Evolutionary conservation across 2,888 invertebrate species (phyloP).

Genomic region (Spilarctia lutea): DNA sequence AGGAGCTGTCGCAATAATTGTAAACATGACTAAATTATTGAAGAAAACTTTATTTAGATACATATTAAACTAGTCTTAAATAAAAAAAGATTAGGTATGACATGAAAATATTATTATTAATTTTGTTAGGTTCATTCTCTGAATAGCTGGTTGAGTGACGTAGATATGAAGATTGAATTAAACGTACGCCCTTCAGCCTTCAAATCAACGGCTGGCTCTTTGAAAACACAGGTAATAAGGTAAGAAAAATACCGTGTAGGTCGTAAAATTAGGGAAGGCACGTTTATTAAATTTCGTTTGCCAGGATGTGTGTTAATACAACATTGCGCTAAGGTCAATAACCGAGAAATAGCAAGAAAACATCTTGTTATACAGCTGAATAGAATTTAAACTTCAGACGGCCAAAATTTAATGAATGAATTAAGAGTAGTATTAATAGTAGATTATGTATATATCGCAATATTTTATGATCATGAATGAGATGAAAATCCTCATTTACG

Average conservation of each 20-base stretch:
- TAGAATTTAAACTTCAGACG: not conserved
- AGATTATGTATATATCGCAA: not conserved
- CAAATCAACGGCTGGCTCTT: slow-evolving; percentile 46
- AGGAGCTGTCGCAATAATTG: not conserved
- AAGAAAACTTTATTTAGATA: not conserved
- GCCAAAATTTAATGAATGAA: not conserved
- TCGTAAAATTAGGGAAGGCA: slow-evolving; percentile 9
- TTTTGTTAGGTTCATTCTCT: slow-evolving; percentile 31
- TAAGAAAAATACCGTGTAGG: slow-evolving; percentile 25
- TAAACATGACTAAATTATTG: not conserved
- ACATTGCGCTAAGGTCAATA: not conserved
- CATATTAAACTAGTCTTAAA: not conserved
- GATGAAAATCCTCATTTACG: not conserved
- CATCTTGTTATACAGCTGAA: not conserved
- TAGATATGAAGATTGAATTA: slow-evolving; percentile 46
- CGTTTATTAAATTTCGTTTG: slow-evolving; percentile 13
- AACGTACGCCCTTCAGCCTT: slow-evolving; percentile 40
- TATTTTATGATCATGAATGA: not conserved
- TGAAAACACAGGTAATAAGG: slow-evolving; percentile 35
- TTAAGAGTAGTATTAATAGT: not conserved
- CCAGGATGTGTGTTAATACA: not conserved
- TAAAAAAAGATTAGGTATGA: not conserved
- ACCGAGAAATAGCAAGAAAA: not conserved
- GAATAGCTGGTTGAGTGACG: slow-evolving; percentile 38
- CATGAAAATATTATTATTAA: slow-evolving; percentile 22